Evolutionary conservation across 2,113 vertebrate species (phyloP).

Genomic region (Myanophis thanlyinensis): DNA sequence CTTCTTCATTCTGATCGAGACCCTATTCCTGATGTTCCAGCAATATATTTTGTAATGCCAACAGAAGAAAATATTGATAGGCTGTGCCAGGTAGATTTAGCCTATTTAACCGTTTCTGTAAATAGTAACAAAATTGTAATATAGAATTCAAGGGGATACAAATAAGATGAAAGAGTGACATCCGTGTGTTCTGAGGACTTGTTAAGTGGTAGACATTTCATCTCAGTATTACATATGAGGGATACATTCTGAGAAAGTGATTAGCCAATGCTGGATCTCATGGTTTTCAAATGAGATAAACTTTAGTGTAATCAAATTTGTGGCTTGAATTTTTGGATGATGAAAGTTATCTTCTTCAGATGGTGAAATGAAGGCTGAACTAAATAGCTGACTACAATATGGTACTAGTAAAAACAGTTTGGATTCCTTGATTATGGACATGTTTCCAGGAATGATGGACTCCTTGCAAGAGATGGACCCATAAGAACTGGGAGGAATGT

Average conservation of each 20-base stretch:
- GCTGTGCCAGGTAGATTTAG: slow-evolving; percentile 87
- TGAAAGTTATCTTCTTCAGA: not conserved
- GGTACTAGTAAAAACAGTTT: not conserved
- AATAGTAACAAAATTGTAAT: not conserved
- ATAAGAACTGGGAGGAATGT: not conserved
- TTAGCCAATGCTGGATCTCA: not conserved
- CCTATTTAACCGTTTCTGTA: not conserved
- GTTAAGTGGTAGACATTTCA: not conserved
- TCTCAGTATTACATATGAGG: not conserved
- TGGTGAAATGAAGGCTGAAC: not conserved
- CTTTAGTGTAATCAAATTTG: not conserved
- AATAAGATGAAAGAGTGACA: not conserved
- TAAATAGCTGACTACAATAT: not conserved
- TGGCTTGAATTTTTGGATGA: not conserved
- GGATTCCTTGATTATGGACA: not conserved
- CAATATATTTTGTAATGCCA: slow-evolving; percentile 96
- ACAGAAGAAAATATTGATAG: slow-evolving; percentile 98
- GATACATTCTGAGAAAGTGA: not conserved
- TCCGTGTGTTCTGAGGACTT: not conserved
- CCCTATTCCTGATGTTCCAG: slow-evolving; percentile 95
- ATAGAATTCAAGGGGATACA: not conserved
- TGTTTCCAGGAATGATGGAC: not conserved
- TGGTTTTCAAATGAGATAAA: not conserved
- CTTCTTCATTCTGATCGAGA: slow-evolving; percentile 96
- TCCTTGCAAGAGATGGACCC: not conserved